A percentile compares a stretch with the other conserved stretches of the same genome.
Evolutionary conservation across 2,797 vertebrate species (phyloP).

Genomic region (Furcifer pardalis): DNA sequence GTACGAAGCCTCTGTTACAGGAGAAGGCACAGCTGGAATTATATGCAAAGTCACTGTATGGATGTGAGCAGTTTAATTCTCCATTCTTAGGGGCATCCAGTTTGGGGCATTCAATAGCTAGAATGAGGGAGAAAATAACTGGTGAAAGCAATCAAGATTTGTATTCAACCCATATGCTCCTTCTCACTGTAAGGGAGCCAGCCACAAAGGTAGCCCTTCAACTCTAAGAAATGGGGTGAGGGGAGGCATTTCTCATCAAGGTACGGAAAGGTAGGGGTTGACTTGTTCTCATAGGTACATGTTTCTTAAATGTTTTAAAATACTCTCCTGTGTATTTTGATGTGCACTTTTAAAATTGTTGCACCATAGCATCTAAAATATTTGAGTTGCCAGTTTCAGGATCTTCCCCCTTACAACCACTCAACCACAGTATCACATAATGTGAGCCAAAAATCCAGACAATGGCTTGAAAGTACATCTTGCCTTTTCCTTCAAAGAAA

Average conservation of each 20-base stretch:
- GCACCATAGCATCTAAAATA: too few species aligned
- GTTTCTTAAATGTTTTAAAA: too few species aligned
- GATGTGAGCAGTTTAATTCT: conserved; percentile 69
- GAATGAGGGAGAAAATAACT: conserved; percentile 10
- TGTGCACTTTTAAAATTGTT: too few species aligned
- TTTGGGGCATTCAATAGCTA: conserved; percentile 72
- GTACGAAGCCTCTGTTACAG: conserved; percentile 74
- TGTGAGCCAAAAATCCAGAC: too few species aligned
- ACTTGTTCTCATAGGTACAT: not conserved
- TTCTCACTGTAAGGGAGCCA: not conserved
- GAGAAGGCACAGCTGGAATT: conserved; percentile 74
- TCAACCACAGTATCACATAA: too few species aligned
- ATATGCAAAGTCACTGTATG: conserved; percentile 54
- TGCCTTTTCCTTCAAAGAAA: too few species aligned
- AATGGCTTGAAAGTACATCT: too few species aligned
- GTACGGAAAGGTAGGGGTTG: not conserved
- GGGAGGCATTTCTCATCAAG: not conserved
- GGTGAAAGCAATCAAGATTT: not conserved
- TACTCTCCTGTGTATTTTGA: too few species aligned
- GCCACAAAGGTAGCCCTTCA: not conserved
- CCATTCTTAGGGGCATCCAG: conserved; percentile 56
- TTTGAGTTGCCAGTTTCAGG: too few species aligned
- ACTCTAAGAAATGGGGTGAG: not conserved
- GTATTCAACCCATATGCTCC: not conserved
- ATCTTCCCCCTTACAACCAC: too few species aligned